Evolutionary conservation across 2,797 vertebrate species (phyloP).

Genomic region (Thalassophryne amazonica): DNA sequence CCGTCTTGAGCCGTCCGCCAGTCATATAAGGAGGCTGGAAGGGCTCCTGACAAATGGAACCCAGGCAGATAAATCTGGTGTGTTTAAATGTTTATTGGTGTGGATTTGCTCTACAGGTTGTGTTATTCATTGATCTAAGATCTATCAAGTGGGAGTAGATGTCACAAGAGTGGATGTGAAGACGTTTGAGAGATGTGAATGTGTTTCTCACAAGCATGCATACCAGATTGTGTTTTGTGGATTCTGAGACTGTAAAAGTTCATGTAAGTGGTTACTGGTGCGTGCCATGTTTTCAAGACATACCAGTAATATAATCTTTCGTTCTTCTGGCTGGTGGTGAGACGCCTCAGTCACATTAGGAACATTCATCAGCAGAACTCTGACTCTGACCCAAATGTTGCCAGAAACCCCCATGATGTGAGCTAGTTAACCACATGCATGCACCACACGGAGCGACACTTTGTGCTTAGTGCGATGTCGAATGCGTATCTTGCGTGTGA

Average conservation of each 20-base stretch:
- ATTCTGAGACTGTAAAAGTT: slow-evolving; percentile 8
- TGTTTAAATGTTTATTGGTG: too few relatives aligned
- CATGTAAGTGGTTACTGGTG: slow-evolving; percentile 8
- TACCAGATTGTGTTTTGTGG: slow-evolving; percentile 25
- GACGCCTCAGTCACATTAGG: slow-evolving; percentile 34
- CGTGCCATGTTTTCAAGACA: slow-evolving; percentile 17
- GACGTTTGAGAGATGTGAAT: slow-evolving; percentile 2
- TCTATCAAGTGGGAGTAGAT: slow-evolving; percentile 26
- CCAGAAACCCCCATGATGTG: slow-evolving; percentile 44
- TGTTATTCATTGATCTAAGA: slow-evolving; percentile 25
- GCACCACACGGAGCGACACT: slow-evolving; percentile 33
- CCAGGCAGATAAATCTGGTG: too few relatives aligned
- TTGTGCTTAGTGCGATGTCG: slow-evolving; percentile 35
- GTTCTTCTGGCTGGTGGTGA: slow-evolving; percentile 27
- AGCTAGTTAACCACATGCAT: slow-evolving; percentile 45
- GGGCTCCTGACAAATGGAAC: too few relatives aligned
- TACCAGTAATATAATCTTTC: slow-evolving; percentile 32
- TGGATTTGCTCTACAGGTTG: not conserved
- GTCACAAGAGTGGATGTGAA: slow-evolving; percentile 7
- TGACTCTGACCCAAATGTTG: slow-evolving; percentile 44
- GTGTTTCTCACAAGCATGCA: slow-evolving; percentile 24
- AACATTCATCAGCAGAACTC: slow-evolving; percentile 30
- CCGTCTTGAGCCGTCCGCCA: too few relatives aligned
- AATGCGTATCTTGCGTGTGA: slow-evolving; percentile 70
- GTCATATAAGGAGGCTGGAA: too few relatives aligned